Conservation (phyloP, 2,888 invertebrate genomes). For the Mystacides longicornis region DNA sequence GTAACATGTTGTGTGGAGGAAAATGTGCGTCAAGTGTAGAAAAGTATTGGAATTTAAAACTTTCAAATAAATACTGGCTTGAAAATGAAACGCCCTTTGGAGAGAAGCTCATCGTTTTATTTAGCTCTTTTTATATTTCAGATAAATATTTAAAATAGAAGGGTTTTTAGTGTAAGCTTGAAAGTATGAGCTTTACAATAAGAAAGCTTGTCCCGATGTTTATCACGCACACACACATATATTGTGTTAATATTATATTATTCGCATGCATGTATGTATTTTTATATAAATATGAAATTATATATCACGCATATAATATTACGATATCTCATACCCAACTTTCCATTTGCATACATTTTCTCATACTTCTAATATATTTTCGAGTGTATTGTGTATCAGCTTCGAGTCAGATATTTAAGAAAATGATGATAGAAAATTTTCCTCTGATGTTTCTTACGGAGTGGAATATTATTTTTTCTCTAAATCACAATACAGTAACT, state of each 20-base stretch:
- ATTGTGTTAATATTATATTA: no score
- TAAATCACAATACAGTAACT: no score
- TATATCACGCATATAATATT: neutral
- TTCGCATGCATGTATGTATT: neutral
- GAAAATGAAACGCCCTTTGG: neutral
- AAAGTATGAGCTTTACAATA: slow-evolving; percentile 22
- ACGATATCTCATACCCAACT: neutral
- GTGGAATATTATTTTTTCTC: no score
- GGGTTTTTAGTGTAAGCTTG: slow-evolving; percentile 15
- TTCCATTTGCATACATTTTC: slow-evolving; percentile 7
- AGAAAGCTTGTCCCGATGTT: slow-evolving; percentile 26
- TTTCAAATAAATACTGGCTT: neutral
- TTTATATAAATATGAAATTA: neutral
- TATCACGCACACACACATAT: slow-evolving; percentile 17
- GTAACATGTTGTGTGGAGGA: neutral
- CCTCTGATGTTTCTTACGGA: no score
- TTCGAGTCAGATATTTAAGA: slow-evolving; percentile 2
- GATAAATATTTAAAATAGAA: neutral
- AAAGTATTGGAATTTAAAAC: neutral
- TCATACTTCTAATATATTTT: slow-evolving; percentile 1
- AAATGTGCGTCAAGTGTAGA: no score
- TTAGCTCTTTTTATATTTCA: neutral
- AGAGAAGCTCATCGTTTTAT: neutral
- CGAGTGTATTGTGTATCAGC: slow-evolving; percentile 4
- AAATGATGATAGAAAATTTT: neutral